A percentile compares a stretch with the other conserved stretches of the same genome.
Conservation (phyloP, 1,140 invertebrate genomes). For the Microplitis mediator region DNA sequence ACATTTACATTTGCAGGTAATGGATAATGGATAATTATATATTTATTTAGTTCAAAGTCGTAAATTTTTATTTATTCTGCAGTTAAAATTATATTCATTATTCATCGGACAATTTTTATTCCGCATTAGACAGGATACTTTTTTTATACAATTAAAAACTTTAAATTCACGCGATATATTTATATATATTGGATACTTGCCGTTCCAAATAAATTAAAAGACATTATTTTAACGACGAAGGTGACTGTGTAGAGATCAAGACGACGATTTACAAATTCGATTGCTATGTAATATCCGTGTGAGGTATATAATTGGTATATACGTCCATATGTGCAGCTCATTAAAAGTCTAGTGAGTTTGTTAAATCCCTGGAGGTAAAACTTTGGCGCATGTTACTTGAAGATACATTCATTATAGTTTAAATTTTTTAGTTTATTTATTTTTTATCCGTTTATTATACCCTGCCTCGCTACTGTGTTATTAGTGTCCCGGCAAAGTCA, state of each 20-base stretch:
- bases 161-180: too few species aligned
- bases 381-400: background rate
- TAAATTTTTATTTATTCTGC: too few species aligned
- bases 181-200: background rate
- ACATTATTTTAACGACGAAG: background rate
- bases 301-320: conserved; percentile 1
- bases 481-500: background rate
- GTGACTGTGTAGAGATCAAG: background rate
- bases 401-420: conserved; percentile 5
- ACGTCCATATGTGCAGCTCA: conserved; percentile 11
- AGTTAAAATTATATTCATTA: too few species aligned
- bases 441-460: background rate
- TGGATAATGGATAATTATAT: too few species aligned
- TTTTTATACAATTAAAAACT: too few species aligned
- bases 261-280: too few species aligned
- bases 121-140: too few species aligned
- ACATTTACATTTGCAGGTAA: too few species aligned
- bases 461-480: background rate
- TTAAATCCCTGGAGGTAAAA: background rate
- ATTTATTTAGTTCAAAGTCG: too few species aligned
- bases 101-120: too few species aligned
- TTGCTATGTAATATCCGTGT: background rate
- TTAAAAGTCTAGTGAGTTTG: background rate
- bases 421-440: background rate
- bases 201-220: background rate